A percentile compares a stretch with the other conserved stretches of the same genome.
These are phyloP conservation scores for Hypercompe scribonia DNA, from an alignment of 2,888 invertebrate species.

Conservation along the genomic window DNA sequence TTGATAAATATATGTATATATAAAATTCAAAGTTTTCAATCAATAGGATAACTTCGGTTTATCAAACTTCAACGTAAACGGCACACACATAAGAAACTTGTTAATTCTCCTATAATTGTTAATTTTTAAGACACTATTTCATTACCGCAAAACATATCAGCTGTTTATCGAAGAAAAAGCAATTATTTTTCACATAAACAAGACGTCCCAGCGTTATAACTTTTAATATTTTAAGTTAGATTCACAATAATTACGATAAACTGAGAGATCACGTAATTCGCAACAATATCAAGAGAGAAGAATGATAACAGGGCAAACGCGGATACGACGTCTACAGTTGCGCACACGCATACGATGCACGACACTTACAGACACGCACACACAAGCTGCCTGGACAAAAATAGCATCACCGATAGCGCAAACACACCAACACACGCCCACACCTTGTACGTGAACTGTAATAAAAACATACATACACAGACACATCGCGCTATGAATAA, in stretches of 20 bases:
- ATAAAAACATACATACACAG: constrained; percentile 82
- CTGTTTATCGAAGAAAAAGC: background rate
- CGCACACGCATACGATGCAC: constrained; percentile 38
- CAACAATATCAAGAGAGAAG: constrained; percentile 71
- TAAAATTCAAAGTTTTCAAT: background rate
- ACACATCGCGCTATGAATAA: constrained; percentile 77
- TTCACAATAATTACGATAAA: constrained; percentile 39
- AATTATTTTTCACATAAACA: background rate
- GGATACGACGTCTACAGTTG: constrained; percentile 74
- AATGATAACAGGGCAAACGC: constrained; percentile 80
- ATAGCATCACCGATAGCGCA: constrained; percentile 84
- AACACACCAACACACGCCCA: constrained; percentile 85
- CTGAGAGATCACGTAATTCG: constrained; percentile 63
- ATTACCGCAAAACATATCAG: background rate
- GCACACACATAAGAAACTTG: too few species aligned
- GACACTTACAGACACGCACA: constrained; percentile 57
- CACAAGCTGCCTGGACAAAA: constrained; percentile 71
- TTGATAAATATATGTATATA: background rate
- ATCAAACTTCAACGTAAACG: background rate
- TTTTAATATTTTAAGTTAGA: constrained; percentile 20
- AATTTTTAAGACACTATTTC: background rate
- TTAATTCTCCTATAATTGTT: too few species aligned
- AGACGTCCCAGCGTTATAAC: constrained; percentile 6
- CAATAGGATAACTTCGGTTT: background rate
- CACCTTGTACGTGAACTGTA: constrained; percentile 82